phyloP scores from a whole-genome alignment of 2,113 vertebrate species.

The Galemys pyrenaicus region DNA sequence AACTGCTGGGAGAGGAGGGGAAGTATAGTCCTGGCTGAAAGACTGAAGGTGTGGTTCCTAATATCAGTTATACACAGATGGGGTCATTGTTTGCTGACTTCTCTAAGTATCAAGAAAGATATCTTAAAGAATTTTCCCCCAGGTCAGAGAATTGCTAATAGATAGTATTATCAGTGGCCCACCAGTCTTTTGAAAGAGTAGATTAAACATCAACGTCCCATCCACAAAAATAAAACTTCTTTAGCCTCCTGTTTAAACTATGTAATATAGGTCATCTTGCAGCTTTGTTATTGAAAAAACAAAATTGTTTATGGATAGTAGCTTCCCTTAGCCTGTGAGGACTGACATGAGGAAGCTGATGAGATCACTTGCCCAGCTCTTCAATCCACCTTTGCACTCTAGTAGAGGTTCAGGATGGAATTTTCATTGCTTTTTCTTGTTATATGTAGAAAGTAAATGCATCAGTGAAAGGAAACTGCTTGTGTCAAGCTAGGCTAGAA shows the following conservation, averaged over 20 bases:
- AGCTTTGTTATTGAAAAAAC: background rate
- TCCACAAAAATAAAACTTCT: background rate
- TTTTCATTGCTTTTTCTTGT: background rate
- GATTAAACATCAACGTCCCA: background rate
- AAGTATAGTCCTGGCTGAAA: background rate
- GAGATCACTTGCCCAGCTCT: background rate
- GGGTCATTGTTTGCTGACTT: conserved; percentile 41
- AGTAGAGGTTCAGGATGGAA: background rate
- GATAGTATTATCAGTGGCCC: background rate
- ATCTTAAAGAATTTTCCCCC: background rate
- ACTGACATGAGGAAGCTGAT: background rate
- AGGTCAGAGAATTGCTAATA: background rate
- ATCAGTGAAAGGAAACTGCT: conserved; percentile 50
- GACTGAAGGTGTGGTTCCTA: conserved; percentile 74
- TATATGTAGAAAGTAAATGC: conserved; percentile 25
- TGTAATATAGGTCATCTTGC: background rate
- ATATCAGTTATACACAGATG: conserved; percentile 14
- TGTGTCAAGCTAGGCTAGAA: conserved; percentile 18
- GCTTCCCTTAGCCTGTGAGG: background rate
- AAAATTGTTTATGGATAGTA: background rate
- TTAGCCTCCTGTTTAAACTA: background rate
- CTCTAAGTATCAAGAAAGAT: background rate
- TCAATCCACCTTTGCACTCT: background rate
- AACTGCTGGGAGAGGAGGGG: background rate
- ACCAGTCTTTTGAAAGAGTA: conserved; percentile 15